phyloP scores from a whole-genome alignment of 2,797 vertebrate genomes.

The Cuniculus paca region DNA sequence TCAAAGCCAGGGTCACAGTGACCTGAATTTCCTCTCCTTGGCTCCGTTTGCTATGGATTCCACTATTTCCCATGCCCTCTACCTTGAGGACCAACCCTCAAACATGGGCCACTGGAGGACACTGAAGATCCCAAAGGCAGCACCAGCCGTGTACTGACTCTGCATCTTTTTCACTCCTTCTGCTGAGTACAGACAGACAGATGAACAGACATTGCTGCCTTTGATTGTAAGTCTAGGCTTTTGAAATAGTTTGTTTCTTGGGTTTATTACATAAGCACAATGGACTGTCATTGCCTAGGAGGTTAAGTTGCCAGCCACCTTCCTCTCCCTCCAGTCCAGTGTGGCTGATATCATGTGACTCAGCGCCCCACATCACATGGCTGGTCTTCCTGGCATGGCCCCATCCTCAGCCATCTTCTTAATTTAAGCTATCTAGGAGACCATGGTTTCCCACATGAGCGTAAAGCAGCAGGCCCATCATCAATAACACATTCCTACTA shows the following conservation, averaged over 20 bases:
- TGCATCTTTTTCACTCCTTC: rapidly evolving
- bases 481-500: background rate
- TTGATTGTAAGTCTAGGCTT: background rate
- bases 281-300: background rate
- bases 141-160: background rate
- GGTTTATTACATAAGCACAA: background rate
- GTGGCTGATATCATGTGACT: background rate
- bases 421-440: background rate
- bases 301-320: background rate
- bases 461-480: background rate
- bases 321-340: background rate
- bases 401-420: background rate
- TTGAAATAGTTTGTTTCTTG: constrained; percentile 7
- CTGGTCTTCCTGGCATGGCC: background rate
- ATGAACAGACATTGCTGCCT: background rate
- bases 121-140: background rate
- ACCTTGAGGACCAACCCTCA: background rate
- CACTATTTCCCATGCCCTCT: background rate
- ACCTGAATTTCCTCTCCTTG: background rate
- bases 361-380: background rate
- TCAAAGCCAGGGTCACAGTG: background rate
- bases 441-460: background rate
- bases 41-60: background rate
- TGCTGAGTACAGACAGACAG: background rate
- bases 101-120: background rate